A percentile compares a stretch with the other conserved stretches of the same genome.
Conservation (phyloP, 2,113 vertebrate genomes). For the Odontophorus gujanensis region DNA sequence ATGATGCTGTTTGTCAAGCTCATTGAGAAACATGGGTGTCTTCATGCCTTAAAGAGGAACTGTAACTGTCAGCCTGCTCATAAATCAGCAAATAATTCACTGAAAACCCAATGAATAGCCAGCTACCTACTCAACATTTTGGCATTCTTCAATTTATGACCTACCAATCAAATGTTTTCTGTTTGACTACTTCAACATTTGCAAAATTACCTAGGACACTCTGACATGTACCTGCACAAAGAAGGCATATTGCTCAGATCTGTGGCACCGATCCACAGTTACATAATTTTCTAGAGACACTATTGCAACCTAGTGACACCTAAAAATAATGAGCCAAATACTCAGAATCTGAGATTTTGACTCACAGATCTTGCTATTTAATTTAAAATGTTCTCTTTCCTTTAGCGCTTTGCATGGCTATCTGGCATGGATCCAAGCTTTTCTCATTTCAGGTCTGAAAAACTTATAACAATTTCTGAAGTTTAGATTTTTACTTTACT, state of each 20-base stretch:
- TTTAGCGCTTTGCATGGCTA: background rate
- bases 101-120: background rate
- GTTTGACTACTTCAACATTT: background rate
- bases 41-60: background rate
- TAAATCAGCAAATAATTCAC: background rate
- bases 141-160: background rate
- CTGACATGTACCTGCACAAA: background rate
- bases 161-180: background rate
- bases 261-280: background rate
- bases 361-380: background rate
- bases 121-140: background rate
- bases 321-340: background rate
- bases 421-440: background rate
- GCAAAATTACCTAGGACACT: background rate
- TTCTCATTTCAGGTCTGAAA: background rate
- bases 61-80: background rate
- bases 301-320: background rate
- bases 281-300: background rate
- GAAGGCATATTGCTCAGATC: background rate
- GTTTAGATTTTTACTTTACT: background rate
- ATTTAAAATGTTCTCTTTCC: background rate
- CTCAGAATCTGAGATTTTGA: background rate
- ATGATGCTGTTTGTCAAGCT: background rate
- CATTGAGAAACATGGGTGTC: accelerated
- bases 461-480: background rate